phyloP scores from a whole-genome alignment of 2,797 vertebrate species.

The Yasuhikotakia modesta region DNA sequence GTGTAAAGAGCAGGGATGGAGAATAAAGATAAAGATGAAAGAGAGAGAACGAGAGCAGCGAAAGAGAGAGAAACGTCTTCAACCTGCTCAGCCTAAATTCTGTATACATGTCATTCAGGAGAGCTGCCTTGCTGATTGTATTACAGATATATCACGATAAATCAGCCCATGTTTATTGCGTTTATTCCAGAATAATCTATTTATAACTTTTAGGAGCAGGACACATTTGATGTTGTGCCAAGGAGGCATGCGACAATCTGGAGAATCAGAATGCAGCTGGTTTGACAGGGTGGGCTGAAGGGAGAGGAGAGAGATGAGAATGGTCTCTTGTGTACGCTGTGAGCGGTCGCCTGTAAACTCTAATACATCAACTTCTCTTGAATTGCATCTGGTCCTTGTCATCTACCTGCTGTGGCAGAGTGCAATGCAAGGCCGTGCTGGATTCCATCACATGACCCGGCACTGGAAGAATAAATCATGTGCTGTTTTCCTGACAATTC shows the following conservation, averaged over 20 bases:
- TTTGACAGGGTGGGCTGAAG: conserved; percentile 17
- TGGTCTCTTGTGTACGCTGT: conserved; percentile 63
- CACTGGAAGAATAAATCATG: conserved; percentile 4
- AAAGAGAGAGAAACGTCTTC: conserved; percentile 33
- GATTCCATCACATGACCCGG: conserved; percentile 16
- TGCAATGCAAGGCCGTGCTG: conserved; percentile 1
- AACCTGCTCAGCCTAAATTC: conserved; percentile 27
- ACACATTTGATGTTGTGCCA: conserved; percentile 51
- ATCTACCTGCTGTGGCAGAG: conserved; percentile 11
- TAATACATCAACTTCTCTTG: neutral
- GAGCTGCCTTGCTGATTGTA: conserved; percentile 54
- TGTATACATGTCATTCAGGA: conserved; percentile 52
- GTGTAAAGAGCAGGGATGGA: neutral
- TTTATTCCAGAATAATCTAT: conserved; percentile 61
- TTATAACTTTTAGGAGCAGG: conserved; percentile 57
- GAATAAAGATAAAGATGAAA: conserved; percentile 7
- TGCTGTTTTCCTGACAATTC: neutral
- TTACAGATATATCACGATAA: conserved; percentile 62
- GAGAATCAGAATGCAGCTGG: conserved; percentile 52
- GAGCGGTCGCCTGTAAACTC: conserved; percentile 5
- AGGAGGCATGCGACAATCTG: conserved; percentile 44
- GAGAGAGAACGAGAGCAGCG: conserved; percentile 33
- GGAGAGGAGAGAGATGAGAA: conserved; percentile 52
- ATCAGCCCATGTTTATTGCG: conserved; percentile 61
- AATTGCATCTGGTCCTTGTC: conserved; percentile 27